Evolutionary conservation across 2,888 invertebrate species (phyloP).

Genomic region (Caenorhabditis zanzibari): DNA sequence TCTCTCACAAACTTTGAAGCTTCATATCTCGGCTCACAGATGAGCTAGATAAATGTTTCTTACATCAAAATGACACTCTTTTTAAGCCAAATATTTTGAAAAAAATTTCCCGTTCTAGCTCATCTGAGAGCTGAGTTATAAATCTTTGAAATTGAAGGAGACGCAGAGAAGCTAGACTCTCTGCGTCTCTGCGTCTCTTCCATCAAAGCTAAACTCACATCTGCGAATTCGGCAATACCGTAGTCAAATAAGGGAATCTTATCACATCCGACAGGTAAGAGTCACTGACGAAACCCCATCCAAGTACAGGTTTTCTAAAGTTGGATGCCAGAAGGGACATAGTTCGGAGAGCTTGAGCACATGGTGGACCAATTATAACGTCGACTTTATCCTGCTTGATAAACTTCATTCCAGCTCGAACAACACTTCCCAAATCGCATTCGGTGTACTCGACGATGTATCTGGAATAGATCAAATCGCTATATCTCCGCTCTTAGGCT

Average conservation of each 20-base stretch:
- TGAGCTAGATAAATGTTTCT: too few species aligned
- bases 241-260: constrained; percentile 63
- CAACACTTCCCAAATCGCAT: constrained; percentile 60
- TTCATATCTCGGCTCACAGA: too few species aligned
- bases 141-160: too few species aligned
- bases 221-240: constrained; percentile 57
- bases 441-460: constrained; percentile 68
- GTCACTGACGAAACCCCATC: constrained; percentile 66
- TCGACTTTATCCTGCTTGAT: constrained; percentile 74
- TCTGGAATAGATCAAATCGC: constrained; percentile 20
- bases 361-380: constrained; percentile 76
- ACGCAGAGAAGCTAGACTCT: neutral
- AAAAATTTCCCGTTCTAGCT: too few species aligned
- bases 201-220: constrained; percentile 22
- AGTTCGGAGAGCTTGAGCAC: constrained; percentile 62
- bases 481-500: neutral
- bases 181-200: neutral
- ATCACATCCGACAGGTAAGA: constrained; percentile 47
- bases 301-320: constrained; percentile 61
- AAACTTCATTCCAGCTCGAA: constrained; percentile 68
- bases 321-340: constrained; percentile 58
- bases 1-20: too few species aligned
- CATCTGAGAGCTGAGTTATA: neutral
- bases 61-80: too few species aligned
- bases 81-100: too few species aligned